Base-by-base conservation (phyloP, 1,140 invertebrate species). In the Philotrypesis tridentata region DNA sequence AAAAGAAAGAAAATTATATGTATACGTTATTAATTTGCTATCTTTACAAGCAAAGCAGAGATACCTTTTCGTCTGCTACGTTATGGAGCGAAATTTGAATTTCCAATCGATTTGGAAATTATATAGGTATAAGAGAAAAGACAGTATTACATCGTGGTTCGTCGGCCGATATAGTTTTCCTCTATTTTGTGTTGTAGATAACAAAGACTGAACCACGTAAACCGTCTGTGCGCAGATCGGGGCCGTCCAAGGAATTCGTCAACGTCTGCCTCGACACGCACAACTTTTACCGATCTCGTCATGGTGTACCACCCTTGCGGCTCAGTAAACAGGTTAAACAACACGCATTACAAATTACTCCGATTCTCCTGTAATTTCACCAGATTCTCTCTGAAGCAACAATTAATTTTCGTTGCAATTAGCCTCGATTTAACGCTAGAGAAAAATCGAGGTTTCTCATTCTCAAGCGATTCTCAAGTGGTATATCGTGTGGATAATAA, bases 231-330 rank as follows among this genome's bases (percentile, higher is more conserved):
- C 90, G 90, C 85, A 91, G 90, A 91, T 89, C 87, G 74, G 91
- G 90, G 43, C 86, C 91, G 17, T 87, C 89, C 27, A 91, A 89
- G 85, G 91, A 91, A 89, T 92, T 92, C 83, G 83, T 91, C 85
- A 87, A 89, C 80, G 93, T 95, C 61, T 95, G 95, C 89, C 90
- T 97, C 82, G 92, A 94, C 77, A 94, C 95, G 37, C 96, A 97
- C 89, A 97, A 97, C 88, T 93, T 94, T 79, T 96, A 95, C 87
- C 92, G 97, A 85, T 90, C 88, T 37, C 94, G 93, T 82, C 96
- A 97, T 87, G 94, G 94, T 27, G 95, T 95, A 2, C 93, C 93
- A 63, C 93, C 94, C 4, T 87, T 97, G 74, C 93, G 94, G 89
- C 86, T 97, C 31, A 94, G 93, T 87, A 93, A 95, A 91, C 93